Evolutionary conservation across 64 coral and sea anemone genomes (phyloP).

Genomic region (Montipora cactus): DNA sequence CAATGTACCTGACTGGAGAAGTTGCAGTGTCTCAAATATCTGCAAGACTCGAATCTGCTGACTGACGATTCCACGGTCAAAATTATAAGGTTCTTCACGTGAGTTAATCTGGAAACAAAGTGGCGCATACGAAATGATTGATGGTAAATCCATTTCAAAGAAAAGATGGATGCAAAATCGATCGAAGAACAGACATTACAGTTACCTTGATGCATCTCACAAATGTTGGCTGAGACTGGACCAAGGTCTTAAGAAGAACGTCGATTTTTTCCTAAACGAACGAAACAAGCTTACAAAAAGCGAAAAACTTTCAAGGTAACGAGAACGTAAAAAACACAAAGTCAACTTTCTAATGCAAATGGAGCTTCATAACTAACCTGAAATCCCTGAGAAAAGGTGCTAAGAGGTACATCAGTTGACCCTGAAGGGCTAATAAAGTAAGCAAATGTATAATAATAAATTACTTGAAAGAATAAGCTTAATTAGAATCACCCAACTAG

Average conservation of each 20-base stretch:
- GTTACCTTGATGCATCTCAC: conserved; percentile 85
- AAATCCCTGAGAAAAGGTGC: conserved; percentile 93
- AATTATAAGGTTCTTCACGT: conserved; percentile 55
- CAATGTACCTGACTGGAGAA: conserved; percentile 79
- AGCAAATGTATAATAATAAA: no score
- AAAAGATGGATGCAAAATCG: background rate
- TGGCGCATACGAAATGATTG: background rate
- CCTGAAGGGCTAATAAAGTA: conserved; percentile 43
- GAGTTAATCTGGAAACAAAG: conserved; percentile 49
- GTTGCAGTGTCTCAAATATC: conserved; percentile 86
- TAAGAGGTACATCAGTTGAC: conserved; percentile 54
- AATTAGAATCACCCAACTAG: no score
- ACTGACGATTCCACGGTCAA: conserved; percentile 72
- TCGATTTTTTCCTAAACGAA: conserved; percentile 75
- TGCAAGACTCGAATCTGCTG: conserved; percentile 85
- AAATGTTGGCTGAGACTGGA: conserved; percentile 82
- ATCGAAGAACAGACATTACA: background rate
- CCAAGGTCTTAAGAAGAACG: conserved; percentile 76
- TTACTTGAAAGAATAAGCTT: no score
- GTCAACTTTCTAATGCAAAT: background rate
- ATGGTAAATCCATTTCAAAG: background rate
- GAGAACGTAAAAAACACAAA: no score
- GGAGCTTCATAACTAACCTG: conserved; percentile 70
- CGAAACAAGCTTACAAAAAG: background rate
- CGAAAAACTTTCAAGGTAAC: no score